A percentile compares a stretch with the other conserved stretches of the same genome.
These are phyloP conservation scores for Trachelus troglodyta DNA, from an alignment of 2,888 invertebrate species.

Conservation along the genomic window DNA sequence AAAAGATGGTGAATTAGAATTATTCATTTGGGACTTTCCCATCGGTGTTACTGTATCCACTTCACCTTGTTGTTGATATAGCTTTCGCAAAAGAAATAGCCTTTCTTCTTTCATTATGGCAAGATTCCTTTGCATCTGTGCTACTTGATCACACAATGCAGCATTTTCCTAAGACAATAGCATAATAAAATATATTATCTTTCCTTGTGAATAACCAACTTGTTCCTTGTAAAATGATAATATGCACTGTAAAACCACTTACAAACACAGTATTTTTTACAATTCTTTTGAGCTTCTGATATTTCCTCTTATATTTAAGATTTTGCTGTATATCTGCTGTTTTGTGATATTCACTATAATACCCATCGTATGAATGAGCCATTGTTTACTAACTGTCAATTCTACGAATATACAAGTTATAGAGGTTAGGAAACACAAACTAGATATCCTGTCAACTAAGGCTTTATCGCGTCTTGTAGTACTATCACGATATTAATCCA, in stretches of 20 bases:
- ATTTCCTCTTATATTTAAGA: slow-evolving; percentile 73
- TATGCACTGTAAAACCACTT: slow-evolving; percentile 58
- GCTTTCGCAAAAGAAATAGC: slow-evolving; percentile 80
- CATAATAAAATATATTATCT: not conserved
- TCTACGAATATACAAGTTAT: not conserved
- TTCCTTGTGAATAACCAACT: not conserved
- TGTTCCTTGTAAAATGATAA: not conserved
- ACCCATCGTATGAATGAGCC: slow-evolving; percentile 54
- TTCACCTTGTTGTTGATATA: slow-evolving; percentile 73
- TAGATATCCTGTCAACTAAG: not conserved
- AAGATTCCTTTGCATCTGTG: slow-evolving; percentile 85
- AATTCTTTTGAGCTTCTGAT: slow-evolving; percentile 72
- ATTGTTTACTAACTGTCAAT: slow-evolving; percentile 31
- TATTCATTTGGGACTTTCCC: slow-evolving; percentile 50
- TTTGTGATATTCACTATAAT: slow-evolving; percentile 56
- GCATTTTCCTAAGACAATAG: slow-evolving; percentile 77
- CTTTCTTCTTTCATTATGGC: slow-evolving; percentile 85
- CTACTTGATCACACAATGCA: slow-evolving; percentile 88
- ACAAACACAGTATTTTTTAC: slow-evolving; percentile 77
- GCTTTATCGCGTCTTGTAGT: not conserved
- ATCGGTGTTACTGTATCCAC: slow-evolving; percentile 45
- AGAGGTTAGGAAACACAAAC: not conserved
- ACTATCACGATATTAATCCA: not conserved
- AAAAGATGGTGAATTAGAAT: slow-evolving; percentile 37
- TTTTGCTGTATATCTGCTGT: slow-evolving; percentile 64